Evolutionary conservation across 2,113 vertebrate genomes (phyloP), one percentile per base, ranked within the genome.

Genomic region (Lepus timidus): DNA sequence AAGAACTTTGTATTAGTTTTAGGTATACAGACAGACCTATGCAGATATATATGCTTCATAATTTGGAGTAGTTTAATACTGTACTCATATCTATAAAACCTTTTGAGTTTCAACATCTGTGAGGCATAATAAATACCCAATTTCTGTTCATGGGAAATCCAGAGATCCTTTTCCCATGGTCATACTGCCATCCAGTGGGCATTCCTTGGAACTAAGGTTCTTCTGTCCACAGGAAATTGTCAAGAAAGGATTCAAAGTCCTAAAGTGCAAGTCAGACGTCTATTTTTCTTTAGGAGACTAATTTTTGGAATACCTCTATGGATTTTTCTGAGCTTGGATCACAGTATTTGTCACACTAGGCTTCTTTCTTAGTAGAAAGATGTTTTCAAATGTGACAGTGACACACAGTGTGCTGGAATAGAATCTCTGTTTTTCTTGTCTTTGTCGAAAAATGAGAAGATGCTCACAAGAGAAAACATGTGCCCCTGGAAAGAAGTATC

Each of bases 141-240:
- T 65, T 82, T 70, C 27, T 61, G 39, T 23, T 17, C 62, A 84
- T 55, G 25, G 58, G 11, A 33, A 44, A 39, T 27, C 5, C 8
- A 8, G 22, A 6, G 52, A 52, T n/a, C 9, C 13, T 97, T 96
- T 97, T 88, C 70, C n/a, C 62, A 0, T 90, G 16, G 85, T 95
- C 93, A 94, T 97, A 97, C 96, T 98, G 98, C 98, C 98, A 98
- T 97, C 98, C 98, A 96, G 97, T 96, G 98, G 61, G 39, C 0
- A 49, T 1, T 0, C 0, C 1, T n/a, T 51, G 90, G 27, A 93
- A 78, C 0, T 79, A 93, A 62, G 3, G 0, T 1, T 85, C n/a
- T 81, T 83, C 51, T 67, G 17, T 29, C 44, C 73, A 58, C 33
- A 23, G 25, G 0, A 95, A 84, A 93, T 83, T 39, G 83, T 95